Evolutionary conservation across 2,888 invertebrate species (phyloP).

Genomic region (Trissoscelio sp.): DNA sequence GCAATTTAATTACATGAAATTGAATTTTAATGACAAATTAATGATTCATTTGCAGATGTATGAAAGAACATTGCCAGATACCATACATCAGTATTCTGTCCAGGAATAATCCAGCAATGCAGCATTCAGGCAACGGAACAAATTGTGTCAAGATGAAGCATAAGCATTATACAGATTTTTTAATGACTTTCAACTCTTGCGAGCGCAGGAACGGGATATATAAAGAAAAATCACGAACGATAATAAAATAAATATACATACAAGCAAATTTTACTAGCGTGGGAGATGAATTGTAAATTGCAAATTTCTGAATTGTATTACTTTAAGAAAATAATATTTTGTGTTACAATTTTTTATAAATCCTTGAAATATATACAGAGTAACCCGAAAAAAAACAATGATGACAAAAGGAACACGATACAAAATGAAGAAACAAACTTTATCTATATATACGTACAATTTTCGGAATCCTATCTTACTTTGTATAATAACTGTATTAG

Average conservation of each 20-base stretch:
- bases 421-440: constrained; percentile 74
- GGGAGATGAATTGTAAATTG: constrained; percentile 79
- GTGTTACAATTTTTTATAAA: constrained; percentile 83
- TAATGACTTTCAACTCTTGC: constrained; percentile 63
- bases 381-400: constrained; percentile 71
- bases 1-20: no score
- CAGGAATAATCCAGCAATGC: constrained; percentile 68
- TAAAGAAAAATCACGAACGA: constrained; percentile 64
- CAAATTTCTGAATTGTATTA: constrained; percentile 81
- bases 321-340: constrained; percentile 81
- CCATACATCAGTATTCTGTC: constrained; percentile 77
- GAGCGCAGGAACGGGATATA: constrained; percentile 59
- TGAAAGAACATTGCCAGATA: constrained; percentile 78
- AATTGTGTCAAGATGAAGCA: constrained; percentile 59
- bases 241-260: constrained; percentile 67
- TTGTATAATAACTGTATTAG: constrained; percentile 82
- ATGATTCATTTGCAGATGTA: constrained; percentile 71
- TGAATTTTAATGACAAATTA: no score
- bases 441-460: constrained; percentile 80
- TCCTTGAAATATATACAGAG: constrained; percentile 81
- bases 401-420: constrained; percentile 38
- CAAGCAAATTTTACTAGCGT: constrained; percentile 72
- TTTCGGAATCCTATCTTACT: constrained; percentile 81
- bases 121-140: constrained; percentile 46
- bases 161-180: constrained; percentile 64